A percentile compares a stretch with the other conserved stretches of the same genome.
Conservation (phyloP, 92 coral and sea anemone species). For the Parazoanthus swiftii region DNA sequence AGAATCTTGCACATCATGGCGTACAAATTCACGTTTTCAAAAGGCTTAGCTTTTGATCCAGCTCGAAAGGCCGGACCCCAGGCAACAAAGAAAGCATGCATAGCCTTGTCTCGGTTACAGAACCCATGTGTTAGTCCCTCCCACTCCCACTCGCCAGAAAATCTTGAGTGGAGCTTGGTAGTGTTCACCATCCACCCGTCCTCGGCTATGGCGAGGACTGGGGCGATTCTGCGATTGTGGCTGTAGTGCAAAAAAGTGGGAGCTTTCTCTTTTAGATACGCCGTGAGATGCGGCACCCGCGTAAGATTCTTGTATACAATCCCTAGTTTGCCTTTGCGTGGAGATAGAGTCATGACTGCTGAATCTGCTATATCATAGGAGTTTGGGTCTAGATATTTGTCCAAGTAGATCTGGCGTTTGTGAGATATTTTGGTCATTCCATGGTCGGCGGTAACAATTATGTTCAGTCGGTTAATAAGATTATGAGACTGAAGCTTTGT, state of each 20-base stretch:
- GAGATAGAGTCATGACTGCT: conserved; percentile 62
- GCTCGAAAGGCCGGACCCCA: conserved; percentile 87
- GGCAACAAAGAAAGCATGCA: conserved; percentile 77
- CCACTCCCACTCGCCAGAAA: conserved; percentile 29
- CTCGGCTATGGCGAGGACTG: conserved; percentile 62
- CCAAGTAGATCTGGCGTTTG: conserved; percentile 55
- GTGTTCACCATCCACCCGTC: conserved; percentile 76
- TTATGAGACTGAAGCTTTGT: conserved; percentile 43
- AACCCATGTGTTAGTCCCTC: conserved; percentile 65
- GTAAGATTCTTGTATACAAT: conserved; percentile 59
- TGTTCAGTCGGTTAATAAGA: conserved; percentile 64
- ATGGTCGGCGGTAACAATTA: conserved; percentile 82
- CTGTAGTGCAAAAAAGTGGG: conserved; percentile 65
- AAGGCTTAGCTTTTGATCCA: conserved; percentile 55
- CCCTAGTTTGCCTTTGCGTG: conserved; percentile 55
- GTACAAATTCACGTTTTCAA: conserved; percentile 73
- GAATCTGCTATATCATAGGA: conserved; percentile 73
- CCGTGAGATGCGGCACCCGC: conserved; percentile 60
- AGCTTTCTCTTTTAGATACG: conserved; percentile 66
- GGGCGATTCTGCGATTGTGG: conserved; percentile 67
- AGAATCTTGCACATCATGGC: conserved; percentile 77
- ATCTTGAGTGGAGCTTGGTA: background rate
- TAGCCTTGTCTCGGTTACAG: conserved; percentile 53
- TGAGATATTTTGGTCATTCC: conserved; percentile 79
- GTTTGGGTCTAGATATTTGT: conserved; percentile 60